These are phyloP conservation scores for Acronicta alni DNA, from an alignment of 2,888 invertebrate species.

Conservation along the genomic window DNA sequence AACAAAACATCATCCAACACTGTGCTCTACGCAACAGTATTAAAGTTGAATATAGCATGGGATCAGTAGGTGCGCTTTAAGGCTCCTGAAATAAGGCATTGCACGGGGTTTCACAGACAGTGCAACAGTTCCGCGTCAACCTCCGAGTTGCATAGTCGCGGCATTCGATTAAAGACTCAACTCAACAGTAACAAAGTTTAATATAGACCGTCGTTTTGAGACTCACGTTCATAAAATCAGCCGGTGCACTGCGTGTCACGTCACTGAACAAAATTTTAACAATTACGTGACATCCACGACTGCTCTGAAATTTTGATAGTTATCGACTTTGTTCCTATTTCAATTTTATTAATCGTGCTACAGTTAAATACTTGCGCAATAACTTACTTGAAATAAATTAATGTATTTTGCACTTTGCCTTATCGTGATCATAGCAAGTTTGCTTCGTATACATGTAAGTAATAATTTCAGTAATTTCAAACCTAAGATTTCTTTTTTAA, in stretches of 20 bases:
- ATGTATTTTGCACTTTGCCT: constrained; percentile 86
- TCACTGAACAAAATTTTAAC: neutral
- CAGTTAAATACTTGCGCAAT: neutral
- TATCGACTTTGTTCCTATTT: too few species aligned
- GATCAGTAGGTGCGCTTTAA: constrained; percentile 18
- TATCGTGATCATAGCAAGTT: constrained; percentile 83
- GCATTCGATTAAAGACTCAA: constrained; percentile 18
- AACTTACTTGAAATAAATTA: constrained; percentile 60
- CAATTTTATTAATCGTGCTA: too few species aligned
- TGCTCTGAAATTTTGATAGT: constrained; percentile 7
- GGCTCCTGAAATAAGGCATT: constrained; percentile 26
- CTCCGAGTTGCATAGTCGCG: constrained; percentile 18
- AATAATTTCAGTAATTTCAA: constrained; percentile 23
- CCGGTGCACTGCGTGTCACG: neutral
- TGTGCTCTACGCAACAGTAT: constrained; percentile 1
- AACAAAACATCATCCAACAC: constrained; percentile 3
- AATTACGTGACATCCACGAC: neutral
- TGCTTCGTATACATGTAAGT: constrained; percentile 84
- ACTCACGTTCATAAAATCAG: neutral
- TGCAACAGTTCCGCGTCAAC: constrained; percentile 29
- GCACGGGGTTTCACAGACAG: constrained; percentile 16
- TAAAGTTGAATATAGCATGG: constrained; percentile 23
- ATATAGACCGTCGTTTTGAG: neutral
- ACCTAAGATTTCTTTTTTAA: neutral
- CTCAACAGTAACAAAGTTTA: constrained; percentile 2